Base-by-base conservation (phyloP, 2,797 vertebrate genomes). In the Galago senegalensis region DNA sequence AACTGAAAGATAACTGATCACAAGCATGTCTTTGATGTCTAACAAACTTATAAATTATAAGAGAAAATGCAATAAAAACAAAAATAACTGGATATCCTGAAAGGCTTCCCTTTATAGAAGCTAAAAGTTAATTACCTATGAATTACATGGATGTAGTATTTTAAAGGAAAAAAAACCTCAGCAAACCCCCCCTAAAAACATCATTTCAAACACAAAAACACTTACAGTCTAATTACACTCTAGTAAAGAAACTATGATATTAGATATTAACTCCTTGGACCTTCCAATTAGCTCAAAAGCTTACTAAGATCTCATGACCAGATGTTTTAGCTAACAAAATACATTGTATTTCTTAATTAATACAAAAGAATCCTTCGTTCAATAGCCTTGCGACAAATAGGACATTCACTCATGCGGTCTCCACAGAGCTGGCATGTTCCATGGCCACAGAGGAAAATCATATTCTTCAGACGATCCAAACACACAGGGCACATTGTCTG, bases 401-500 rank as follows among this genome's bases (percentile, higher is more conserved):
- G 99, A 90, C 99, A 99, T 99, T 99, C 99, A 95, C 99, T 99
- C 99, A 99, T 99, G 87, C 99, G 98, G 98, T 99, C 99, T 89
- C 99, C 99, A 14, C 99, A 99, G 61, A 99, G 99, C 95, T 99
- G 99, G 97, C 99, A 99, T 0, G 99, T 99, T 93, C 99, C 99
- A 0, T 99, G 99, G 96, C 99, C 99, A 92, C 99, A 99, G 98
- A 99, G 99, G 98, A 99, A 99, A 98, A 99, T 99, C 99, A 99
- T 99, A 96, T 99, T 99, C 99, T 99, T 99, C 97, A 99, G 99
- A 29, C 99, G 99, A 98, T 99, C 99, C 99, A 99, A 97, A 97
- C 99, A 99, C 81, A 99, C 99, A 16, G 99, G 99, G 96, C 99
- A 99, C 99, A 99, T 99, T 0, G 99, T 99, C 99, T 99, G 98